phyloP scores from a whole-genome alignment of 1,140 invertebrate genomes.

The Sitophilus oryzae region DNA sequence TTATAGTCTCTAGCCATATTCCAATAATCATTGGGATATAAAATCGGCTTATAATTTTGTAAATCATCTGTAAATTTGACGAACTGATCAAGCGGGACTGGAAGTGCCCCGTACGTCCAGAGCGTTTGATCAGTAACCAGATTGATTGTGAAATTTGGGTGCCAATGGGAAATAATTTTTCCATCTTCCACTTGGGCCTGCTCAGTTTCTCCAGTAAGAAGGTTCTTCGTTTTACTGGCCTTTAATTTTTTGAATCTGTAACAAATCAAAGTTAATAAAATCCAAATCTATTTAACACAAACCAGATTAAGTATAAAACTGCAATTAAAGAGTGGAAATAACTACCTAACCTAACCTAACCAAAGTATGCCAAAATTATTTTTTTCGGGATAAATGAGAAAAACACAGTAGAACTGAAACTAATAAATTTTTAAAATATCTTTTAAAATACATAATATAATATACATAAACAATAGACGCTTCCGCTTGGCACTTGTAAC shows the following conservation, averaged over 20 bases:
- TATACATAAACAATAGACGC: too few species aligned
- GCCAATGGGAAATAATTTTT: slow-evolving; percentile 92
- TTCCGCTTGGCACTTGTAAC: too few species aligned
- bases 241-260: slow-evolving; percentile 81
- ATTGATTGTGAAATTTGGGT: slow-evolving; percentile 97
- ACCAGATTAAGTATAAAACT: too few species aligned
- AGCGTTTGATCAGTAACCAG: slow-evolving; percentile 90
- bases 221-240: slow-evolving; percentile 86
- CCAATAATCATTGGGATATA: slow-evolving; percentile 99
- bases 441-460: too few species aligned
- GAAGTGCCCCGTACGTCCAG: slow-evolving; percentile 85
- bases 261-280: slow-evolving; percentile 23
- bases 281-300: too few species aligned
- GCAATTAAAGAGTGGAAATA: too few species aligned
- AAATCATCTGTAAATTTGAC: slow-evolving; percentile 82
- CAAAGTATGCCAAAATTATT: too few species aligned
- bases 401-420: too few species aligned
- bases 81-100: slow-evolving; percentile 87
- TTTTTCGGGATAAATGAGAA: too few species aligned
- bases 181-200: slow-evolving; percentile 67
- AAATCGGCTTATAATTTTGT: slow-evolving; percentile 84
- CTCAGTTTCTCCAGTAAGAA: slow-evolving; percentile 88
- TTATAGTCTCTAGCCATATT: slow-evolving; percentile 95
- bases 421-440: too few species aligned
- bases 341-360: too few species aligned